Evolutionary conservation across 2,113 vertebrate species (phyloP).

Genomic region (Platycercus adscitus): DNA sequence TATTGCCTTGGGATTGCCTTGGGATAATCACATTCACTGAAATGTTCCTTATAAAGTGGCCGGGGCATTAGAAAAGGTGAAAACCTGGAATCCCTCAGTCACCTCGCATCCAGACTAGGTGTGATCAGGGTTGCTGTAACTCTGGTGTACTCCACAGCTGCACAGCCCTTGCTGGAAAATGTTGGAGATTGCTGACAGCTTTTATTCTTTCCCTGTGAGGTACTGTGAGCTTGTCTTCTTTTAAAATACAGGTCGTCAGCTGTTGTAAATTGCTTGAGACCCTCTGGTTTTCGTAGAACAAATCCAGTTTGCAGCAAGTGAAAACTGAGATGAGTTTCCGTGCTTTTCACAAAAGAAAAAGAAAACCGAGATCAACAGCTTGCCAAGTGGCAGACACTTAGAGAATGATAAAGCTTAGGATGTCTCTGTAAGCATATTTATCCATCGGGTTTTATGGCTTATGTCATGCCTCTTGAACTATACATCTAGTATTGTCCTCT

Average conservation of each 20-base stretch:
- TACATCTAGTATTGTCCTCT: not conserved
- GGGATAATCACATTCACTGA: not conserved
- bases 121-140: not conserved
- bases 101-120: not conserved
- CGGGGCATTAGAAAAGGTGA: rapidly evolving
- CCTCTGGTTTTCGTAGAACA: not conserved
- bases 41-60: not conserved
- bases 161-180: not conserved
- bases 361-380: not conserved
- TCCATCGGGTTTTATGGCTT: not conserved
- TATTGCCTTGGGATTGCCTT: not conserved
- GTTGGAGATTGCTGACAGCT: not conserved
- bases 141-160: rapidly evolving
- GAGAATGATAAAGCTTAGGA: not conserved
- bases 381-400: not conserved
- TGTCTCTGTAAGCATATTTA: not conserved
- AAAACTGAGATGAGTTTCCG: not conserved
- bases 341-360: not conserved
- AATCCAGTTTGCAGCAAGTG: not conserved
- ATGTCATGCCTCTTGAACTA: not conserved
- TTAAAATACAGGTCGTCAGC: not conserved
- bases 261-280: not conserved
- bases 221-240: not conserved
- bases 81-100: not conserved
- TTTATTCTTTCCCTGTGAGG: not conserved